Base-by-base conservation (phyloP, 2,888 invertebrate species). In the Acanthosepion lycidas region DNA sequence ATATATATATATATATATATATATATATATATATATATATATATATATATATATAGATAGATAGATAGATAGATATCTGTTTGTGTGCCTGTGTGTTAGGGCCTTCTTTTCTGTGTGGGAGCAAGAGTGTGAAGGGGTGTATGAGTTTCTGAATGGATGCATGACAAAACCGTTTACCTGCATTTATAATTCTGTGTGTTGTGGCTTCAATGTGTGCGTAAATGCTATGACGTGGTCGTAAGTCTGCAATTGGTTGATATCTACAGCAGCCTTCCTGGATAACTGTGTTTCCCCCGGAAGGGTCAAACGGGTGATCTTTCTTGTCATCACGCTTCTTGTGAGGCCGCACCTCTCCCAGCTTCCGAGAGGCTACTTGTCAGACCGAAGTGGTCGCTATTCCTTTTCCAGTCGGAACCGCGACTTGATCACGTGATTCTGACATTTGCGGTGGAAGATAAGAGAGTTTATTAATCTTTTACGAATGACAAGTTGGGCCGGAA, bases 401-500 rank as follows among this genome's bases (percentile, higher is more conserved):
- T 15, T 78, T 23, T 6, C 28, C 28, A 9, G 6, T 28, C n/a
- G 2, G 18, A n/a, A n/a, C 12, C 8, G 0, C 78, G 28, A 28
- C 18, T n/a, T 28, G 28, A n/a, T 78, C 78, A 78, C 28, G 78
- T 78, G 78, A 78, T 78, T 78, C 8, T 9, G 78, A 8, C 78
- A 78, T 78, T 78, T 78, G 78, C n/a, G 15, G 8, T 6, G n/a
- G 15, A 78, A 78, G 78, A n/a, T 8, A 78, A 78, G n/a, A n/a
- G 78, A n/a, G 78, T n/a, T 78, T n/a, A 78, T 78, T n/a, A n/a
- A 78, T 78, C 78, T 78, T 78, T 78, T n/a, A 78, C 78, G 18
- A 78, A 3, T 78, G 78, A 78, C 78, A 78, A 42, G 78, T n/a
- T n/a, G 78, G n/a, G 78, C 78, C 78, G n/a, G 9, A 3, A 78